Evolutionary conservation across 2,797 vertebrate species (phyloP).

Genomic region (Coregonus sp.): DNA sequence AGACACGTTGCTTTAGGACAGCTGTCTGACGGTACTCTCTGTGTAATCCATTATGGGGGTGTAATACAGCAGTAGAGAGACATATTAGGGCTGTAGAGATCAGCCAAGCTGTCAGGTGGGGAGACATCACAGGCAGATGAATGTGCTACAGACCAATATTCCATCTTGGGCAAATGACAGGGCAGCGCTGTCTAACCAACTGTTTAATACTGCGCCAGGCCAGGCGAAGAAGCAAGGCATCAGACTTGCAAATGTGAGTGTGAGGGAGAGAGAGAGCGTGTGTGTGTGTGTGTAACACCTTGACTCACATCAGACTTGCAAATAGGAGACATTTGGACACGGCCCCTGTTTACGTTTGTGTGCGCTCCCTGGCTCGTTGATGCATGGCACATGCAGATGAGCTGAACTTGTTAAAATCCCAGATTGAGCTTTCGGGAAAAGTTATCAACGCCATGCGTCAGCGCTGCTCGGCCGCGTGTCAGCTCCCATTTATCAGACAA

Average conservation of each 20-base stretch:
- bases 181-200: conserved; percentile 43
- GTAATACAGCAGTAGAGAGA: conserved; percentile 4
- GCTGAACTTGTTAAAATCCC: conserved; percentile 53
- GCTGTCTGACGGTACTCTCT: conserved; percentile 10
- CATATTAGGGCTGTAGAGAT: conserved; percentile 51
- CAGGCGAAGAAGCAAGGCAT: conserved; percentile 20
- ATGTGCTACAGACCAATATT: conserved; percentile 46
- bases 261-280: background rate
- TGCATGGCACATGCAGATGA: conserved; percentile 49
- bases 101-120: conserved; percentile 48
- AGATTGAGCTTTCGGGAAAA: conserved; percentile 35
- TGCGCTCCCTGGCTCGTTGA: conserved; percentile 15
- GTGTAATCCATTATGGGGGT: conserved; percentile 40
- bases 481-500: conserved; percentile 56
- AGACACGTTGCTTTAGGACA: conserved; percentile 17
- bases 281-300: background rate
- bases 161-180: conserved; percentile 57
- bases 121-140: conserved; percentile 52
- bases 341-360: background rate
- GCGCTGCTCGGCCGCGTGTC: conserved; percentile 35
- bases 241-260: conserved; percentile 50
- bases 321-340: conserved; percentile 39
- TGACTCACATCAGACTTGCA: conserved; percentile 55
- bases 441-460: conserved; percentile 45
- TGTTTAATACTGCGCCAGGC: conserved; percentile 48